Percentiles rank a stretch among this genome's conserved stretches.
Conservation (phyloP, 1,140 invertebrate genomes). For the Holcopasites calliopsidis region DNA sequence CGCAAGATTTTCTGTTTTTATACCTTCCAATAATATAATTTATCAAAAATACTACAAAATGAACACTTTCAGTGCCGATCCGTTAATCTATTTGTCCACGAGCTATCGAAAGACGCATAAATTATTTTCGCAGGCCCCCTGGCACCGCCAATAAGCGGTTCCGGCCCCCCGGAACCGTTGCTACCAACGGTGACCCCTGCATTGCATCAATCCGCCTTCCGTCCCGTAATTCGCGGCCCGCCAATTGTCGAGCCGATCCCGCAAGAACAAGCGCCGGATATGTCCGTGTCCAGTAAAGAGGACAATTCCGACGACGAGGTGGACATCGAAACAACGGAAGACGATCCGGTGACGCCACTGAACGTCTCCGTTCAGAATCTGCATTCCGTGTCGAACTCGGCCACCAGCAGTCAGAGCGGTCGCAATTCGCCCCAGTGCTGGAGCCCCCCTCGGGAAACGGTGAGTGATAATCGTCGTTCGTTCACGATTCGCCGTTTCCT, state of each 20-base stretch:
- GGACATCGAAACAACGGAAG: conserved; percentile 77
- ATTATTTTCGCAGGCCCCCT: conserved; percentile 64
- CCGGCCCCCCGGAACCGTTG: conserved; percentile 67
- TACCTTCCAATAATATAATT: too few relatives aligned
- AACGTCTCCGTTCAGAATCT: conserved; percentile 64
- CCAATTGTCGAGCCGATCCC: conserved; percentile 62
- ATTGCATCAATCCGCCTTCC: conserved; percentile 83
- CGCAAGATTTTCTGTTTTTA: too few relatives aligned
- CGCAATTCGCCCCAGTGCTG: conserved; percentile 75
- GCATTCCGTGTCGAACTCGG: conserved; percentile 68
- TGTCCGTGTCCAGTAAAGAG: conserved; percentile 56
- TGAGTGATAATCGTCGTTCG: conserved; percentile 52
- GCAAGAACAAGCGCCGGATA: conserved; percentile 54
- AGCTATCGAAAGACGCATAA: background rate
- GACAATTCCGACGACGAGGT: conserved; percentile 76
- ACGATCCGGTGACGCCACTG: conserved; percentile 64
- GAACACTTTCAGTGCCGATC: conserved; percentile 4
- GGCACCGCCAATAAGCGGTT: conserved; percentile 68
- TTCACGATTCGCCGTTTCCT: too few relatives aligned
- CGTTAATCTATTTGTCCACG: conserved; percentile 7
- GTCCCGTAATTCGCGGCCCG: conserved; percentile 80
- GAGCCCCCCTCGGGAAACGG: conserved; percentile 77
- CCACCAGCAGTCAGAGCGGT: conserved; percentile 70
- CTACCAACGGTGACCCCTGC: conserved; percentile 63
- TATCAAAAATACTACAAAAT: too few relatives aligned